Evolutionary conservation across 2,888 invertebrate species (phyloP).

Genomic region (Balanococcus diminutus): DNA sequence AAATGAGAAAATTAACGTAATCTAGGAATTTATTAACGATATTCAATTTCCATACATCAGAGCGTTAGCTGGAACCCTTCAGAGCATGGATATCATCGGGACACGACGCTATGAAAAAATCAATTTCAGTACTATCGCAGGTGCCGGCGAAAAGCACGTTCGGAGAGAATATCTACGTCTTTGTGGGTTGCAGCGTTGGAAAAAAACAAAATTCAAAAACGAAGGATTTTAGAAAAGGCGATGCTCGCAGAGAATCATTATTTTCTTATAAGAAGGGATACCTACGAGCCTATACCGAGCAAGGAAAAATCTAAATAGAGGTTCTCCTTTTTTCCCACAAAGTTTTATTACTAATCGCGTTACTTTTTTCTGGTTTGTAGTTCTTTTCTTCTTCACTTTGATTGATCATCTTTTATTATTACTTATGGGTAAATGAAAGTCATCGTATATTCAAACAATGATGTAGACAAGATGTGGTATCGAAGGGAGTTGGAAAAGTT

Average conservation of each 20-base stretch:
- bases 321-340: background rate
- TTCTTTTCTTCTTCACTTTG: background rate
- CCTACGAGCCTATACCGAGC: background rate
- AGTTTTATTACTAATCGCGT: background rate
- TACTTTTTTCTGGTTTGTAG: background rate
- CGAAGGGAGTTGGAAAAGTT: too few species aligned
- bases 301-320: background rate
- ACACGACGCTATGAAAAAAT: background rate
- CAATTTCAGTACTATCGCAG: constrained; percentile 11
- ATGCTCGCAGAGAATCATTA: background rate
- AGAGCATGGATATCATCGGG: background rate
- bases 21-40: background rate
- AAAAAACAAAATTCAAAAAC: background rate
- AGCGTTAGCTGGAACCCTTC: background rate
- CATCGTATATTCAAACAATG: too few species aligned
- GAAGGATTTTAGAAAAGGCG: background rate
- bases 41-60: background rate
- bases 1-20: background rate
- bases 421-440: too few species aligned
- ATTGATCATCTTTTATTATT: background rate
- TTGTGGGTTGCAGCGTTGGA: background rate
- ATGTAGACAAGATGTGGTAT: too few species aligned
- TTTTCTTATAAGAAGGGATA: background rate
- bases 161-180: background rate
- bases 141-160: background rate